Conservation (phyloP, 2,113 vertebrate genomes). For the Corythoichthys intestinalis region DNA sequence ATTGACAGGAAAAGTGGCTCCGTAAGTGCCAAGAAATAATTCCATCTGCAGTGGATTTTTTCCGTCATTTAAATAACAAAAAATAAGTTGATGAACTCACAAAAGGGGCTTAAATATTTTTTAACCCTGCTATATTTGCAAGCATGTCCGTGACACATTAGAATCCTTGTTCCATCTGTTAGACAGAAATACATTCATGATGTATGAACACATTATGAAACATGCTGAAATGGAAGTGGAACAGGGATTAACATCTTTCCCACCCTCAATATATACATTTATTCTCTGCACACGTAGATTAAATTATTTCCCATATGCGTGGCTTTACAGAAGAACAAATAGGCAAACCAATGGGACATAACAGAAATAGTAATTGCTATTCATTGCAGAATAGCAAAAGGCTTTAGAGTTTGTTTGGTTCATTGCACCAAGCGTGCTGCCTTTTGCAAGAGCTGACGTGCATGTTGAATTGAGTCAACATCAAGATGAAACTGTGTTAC, state of each 20-base stretch:
- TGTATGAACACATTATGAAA: conserved; percentile 18
- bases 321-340: conserved; percentile 54
- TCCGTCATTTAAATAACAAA: background rate
- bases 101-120: background rate
- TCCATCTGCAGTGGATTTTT: conserved; percentile 8
- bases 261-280: conserved; percentile 34
- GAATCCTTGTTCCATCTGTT: conserved; percentile 1
- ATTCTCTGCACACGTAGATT: conserved; percentile 33
- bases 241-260: conserved; percentile 45
- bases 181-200: conserved; percentile 1
- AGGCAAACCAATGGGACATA: conserved; percentile 56
- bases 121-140: background rate
- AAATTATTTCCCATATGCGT: conserved; percentile 42
- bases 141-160: background rate
- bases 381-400: conserved; percentile 54
- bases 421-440: conserved; percentile 38
- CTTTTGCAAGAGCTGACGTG: conserved; percentile 31
- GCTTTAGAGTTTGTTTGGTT: conserved; percentile 58
- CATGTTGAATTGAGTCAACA: conserved; percentile 58
- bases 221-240: conserved; percentile 29
- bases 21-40: conserved; percentile 13
- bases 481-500: conserved; percentile 35
- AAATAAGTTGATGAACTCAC: background rate
- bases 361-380: conserved; percentile 60
- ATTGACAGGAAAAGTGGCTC: conserved; percentile 21